Evolutionary conservation across 2,113 vertebrate species (phyloP).

Genomic region (Sylvia atricapilla): DNA sequence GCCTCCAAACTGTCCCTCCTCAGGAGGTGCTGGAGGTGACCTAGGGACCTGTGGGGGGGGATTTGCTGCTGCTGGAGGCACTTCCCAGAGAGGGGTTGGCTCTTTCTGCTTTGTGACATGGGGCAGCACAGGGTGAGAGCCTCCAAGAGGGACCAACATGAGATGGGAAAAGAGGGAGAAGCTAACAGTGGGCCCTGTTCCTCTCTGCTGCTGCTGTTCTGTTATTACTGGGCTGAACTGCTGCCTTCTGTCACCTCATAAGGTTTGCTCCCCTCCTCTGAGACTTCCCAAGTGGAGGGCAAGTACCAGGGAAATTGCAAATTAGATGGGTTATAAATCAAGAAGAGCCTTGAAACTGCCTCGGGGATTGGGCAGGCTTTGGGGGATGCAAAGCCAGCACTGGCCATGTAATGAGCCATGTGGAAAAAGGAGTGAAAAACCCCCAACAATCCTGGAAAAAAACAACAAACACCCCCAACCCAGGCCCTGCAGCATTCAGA

Average conservation of each 20-base stretch:
- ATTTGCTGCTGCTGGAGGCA: background rate
- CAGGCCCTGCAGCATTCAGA: background rate
- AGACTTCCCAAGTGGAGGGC: background rate
- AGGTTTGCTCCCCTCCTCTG: background rate
- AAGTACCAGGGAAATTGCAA: background rate
- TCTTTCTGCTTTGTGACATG: fast-evolving
- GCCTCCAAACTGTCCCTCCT: background rate
- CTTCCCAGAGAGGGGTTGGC: background rate
- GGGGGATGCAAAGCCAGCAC: background rate
- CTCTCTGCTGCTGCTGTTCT: background rate
- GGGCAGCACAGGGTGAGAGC: background rate
- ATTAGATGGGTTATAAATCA: background rate
- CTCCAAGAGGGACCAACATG: background rate
- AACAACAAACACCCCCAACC: background rate
- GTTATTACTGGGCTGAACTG: background rate
- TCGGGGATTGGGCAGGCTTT: background rate
- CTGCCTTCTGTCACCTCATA: background rate
- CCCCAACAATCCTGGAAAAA: background rate
- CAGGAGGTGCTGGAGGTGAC: background rate
- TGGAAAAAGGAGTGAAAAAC: background rate
- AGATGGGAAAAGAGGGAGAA: background rate
- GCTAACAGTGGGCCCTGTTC: fast-evolving
- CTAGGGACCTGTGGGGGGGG: fast-evolving
- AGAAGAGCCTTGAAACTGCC: background rate
- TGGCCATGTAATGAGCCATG: background rate